A percentile compares a stretch with the other conserved stretches of the same genome.
Evolutionary conservation across 2,888 invertebrate genomes (phyloP).

Genomic region (Mimumesa dahlbomi): DNA sequence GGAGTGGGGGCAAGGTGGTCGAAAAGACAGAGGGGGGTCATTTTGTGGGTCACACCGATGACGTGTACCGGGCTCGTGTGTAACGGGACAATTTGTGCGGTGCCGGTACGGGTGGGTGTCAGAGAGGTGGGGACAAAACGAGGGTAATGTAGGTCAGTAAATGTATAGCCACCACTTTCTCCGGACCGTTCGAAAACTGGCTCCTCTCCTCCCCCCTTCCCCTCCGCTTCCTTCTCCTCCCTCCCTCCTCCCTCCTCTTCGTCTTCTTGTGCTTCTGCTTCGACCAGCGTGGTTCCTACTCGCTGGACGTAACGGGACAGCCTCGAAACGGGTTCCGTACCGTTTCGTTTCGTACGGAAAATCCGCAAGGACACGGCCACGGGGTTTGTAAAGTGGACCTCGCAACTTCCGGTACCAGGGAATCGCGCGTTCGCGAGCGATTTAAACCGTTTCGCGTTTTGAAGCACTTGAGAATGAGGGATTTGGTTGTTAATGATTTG

Average conservation of each 20-base stretch:
- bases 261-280: slow-evolving; percentile 9
- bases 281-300: slow-evolving; percentile 46
- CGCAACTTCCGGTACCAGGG: background rate
- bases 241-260: slow-evolving; percentile 6
- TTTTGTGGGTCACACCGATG: slow-evolving; percentile 70
- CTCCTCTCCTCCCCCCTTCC: slow-evolving; percentile 50
- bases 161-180: slow-evolving; percentile 77
- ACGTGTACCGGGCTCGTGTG: slow-evolving; percentile 63
- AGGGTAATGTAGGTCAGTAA: slow-evolving; percentile 79
- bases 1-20: slow-evolving; percentile 21
- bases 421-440: too few relatives aligned
- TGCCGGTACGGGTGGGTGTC: slow-evolving; percentile 56
- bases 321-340: slow-evolving; percentile 65
- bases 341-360: slow-evolving; percentile 38
- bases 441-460: too few relatives aligned
- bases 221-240: background rate
- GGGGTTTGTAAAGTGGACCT: background rate
- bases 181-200: slow-evolving; percentile 79
- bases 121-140: slow-evolving; percentile 42
- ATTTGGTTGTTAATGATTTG: too few relatives aligned
- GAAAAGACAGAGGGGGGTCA: slow-evolving; percentile 32
- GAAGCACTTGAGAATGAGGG: too few relatives aligned
- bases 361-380: slow-evolving; percentile 37
- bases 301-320: slow-evolving; percentile 72
- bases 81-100: slow-evolving; percentile 70